These are phyloP conservation scores for Platypus cylindrus DNA, from an alignment of 2,888 invertebrate species.

Conservation along the genomic window DNA sequence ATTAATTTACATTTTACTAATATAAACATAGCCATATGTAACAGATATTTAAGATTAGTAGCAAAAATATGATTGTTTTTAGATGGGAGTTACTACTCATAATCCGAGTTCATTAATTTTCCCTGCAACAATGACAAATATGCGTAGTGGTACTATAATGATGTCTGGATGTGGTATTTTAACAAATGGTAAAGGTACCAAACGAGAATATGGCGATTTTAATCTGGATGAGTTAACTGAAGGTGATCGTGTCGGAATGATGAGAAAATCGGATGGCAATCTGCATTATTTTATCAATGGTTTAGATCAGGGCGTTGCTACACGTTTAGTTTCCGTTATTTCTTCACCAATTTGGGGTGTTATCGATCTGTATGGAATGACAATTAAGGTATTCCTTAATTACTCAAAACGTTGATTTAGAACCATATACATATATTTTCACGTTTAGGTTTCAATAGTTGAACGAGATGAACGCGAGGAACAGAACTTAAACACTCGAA, in stretches of 20 bases:
- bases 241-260: constrained; percentile 87
- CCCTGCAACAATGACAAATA: constrained; percentile 95
- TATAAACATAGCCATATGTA: background rate
- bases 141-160: constrained; percentile 84
- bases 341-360: constrained; percentile 82
- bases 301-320: constrained; percentile 82
- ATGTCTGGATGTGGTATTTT: constrained; percentile 96
- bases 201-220: constrained; percentile 83
- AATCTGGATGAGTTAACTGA: constrained; percentile 89
- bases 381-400: constrained; percentile 50
- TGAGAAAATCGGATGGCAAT: constrained; percentile 70
- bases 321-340: constrained; percentile 67
- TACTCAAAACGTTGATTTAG: constrained; percentile 1
- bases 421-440: background rate
- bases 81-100: constrained; percentile 87
- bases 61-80: too few relatives aligned
- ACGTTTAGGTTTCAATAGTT: constrained; percentile 61
- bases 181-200: constrained; percentile 90
- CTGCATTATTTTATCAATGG: constrained; percentile 91
- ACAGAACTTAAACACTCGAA: constrained; percentile 58
- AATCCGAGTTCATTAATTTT: constrained; percentile 81
- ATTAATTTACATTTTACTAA: constrained; percentile 4
- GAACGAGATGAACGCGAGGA: constrained; percentile 70
- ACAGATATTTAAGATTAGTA: too few relatives aligned
- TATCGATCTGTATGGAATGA: constrained; percentile 91